Evolutionary conservation across 2,888 invertebrate genomes (phyloP), one percentile per base, ranked within the genome.

Genomic region (Branchinecta sandiegonensis): DNA sequence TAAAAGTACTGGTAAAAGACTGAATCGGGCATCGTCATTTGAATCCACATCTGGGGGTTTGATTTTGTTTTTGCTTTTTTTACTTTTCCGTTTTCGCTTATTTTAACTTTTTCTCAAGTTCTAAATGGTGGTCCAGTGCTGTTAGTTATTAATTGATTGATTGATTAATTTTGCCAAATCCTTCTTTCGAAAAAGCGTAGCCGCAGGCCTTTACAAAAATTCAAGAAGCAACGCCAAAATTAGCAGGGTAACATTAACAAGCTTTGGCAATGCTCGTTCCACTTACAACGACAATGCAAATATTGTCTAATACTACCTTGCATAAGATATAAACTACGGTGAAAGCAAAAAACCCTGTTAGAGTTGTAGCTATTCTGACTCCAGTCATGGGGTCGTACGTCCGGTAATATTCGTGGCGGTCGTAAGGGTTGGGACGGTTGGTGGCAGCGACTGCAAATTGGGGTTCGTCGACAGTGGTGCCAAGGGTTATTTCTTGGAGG

Each of bases 301-400:
- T 23, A 12, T 14, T 66, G 75, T 81, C 81, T 75, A 81, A 81
- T 74, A 88, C 87, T 79, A 90, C 90, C 80, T 94, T 94, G 82
- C 90, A 93, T 72, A 93, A 85, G 74, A 94, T 88, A 76, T 93
- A 83, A 77, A 93, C 86, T 66, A 92, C 90, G 88, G 93, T 92
- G 75, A 93, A 82, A 72, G 89, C 87, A 80, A 93, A 93, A 80
- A 93, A 91, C 74, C 90, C 90, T 75, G 92, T 91, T 68, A 94
- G 82, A 5, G 93, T 93, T 74, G 89, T 89, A 74, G 93, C 93
- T 79, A 93, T 93, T 73, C 92, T 85, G 72, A 93, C 86, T 73
- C 93, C 93, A 75, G 92, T 93, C 91, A 91, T 92, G 78, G 89
- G 89, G 82, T 93, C 91, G 80, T 94, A 94, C 50, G 90, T 89